Conservation (phyloP, 2,888 invertebrate species). For the Latheticus oryzae region DNA sequence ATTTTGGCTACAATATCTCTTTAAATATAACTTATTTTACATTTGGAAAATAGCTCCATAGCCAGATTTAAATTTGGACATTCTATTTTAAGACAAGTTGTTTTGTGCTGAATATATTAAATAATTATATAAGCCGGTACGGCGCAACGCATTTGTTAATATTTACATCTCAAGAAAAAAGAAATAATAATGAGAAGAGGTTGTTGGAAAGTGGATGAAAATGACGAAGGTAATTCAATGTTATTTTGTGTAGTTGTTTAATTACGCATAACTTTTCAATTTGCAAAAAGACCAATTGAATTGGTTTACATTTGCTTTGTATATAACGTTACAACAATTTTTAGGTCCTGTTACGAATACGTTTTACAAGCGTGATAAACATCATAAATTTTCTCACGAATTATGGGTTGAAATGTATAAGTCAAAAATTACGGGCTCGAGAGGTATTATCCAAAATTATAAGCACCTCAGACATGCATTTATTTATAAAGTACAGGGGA, state of each 20-base stretch:
- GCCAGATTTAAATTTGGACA: conserved; percentile 10
- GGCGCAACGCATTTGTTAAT: conserved; percentile 14
- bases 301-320: conserved; percentile 20
- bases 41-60: not conserved
- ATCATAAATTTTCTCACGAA: conserved; percentile 59
- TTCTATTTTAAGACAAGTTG: conserved; percentile 18
- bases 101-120: conserved; percentile 28
- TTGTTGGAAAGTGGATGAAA: conserved; percentile 64
- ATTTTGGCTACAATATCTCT: too few relatives aligned
- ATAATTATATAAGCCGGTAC: conserved; percentile 31
- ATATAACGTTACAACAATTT: conserved; percentile 17
- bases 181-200: conserved; percentile 59
- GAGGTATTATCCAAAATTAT: conserved; percentile 49
- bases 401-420: conserved; percentile 61
- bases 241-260: too few relatives aligned
- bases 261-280: conserved; percentile 15
- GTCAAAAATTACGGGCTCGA: conserved; percentile 53
- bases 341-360: conserved; percentile 34
- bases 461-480: conserved; percentile 8
- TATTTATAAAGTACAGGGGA: not conserved
- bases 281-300: conserved; percentile 7
- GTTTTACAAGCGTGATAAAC: conserved; percentile 54
- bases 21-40: too few relatives aligned
- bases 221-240: conserved; percentile 65
- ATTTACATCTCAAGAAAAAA: conserved; percentile 28